Conservation (phyloP, 2,888 invertebrate species). For the Harpalus rubripes region DNA sequence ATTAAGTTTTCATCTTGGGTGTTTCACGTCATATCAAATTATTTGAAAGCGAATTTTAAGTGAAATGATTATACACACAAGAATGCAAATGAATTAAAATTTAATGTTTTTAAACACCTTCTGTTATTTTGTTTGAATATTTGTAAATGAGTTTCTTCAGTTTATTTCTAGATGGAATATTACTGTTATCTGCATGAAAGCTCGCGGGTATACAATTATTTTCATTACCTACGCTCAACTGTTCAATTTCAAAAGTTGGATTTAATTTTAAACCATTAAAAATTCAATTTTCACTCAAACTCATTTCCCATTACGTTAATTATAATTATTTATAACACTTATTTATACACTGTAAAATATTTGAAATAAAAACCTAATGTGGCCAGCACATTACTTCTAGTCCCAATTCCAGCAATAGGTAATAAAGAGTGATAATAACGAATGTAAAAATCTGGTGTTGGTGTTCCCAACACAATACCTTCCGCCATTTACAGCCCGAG, state of each 20-base stretch:
- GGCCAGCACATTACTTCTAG: no score
- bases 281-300: slow-evolving; percentile 40
- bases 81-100: slow-evolving; percentile 30
- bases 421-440: no score
- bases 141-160: no score
- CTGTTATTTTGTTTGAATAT: not conserved
- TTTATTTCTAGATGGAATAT: no score
- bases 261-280: slow-evolving; percentile 33
- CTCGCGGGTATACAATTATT: slow-evolving; percentile 8
- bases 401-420: no score
- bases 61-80: slow-evolving; percentile 32
- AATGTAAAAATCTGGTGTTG: no score
- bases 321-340: slow-evolving; percentile 30
- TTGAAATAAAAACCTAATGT: not conserved
- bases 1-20: slow-evolving; percentile 49
- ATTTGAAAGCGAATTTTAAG: slow-evolving; percentile 38
- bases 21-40: slow-evolving; percentile 45
- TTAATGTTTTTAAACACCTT: not conserved
- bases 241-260: slow-evolving; percentile 11
- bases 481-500: no score
- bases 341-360: slow-evolving; percentile 17
- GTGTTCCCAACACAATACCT: no score
- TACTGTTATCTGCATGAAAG: no score
- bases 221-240: slow-evolving; percentile 3
- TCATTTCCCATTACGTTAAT: slow-evolving; percentile 31